Evolutionary conservation across 2,797 vertebrate genomes (phyloP), one percentile per base, ranked within the genome.

Genomic region (Poeciliopsis turneri): DNA sequence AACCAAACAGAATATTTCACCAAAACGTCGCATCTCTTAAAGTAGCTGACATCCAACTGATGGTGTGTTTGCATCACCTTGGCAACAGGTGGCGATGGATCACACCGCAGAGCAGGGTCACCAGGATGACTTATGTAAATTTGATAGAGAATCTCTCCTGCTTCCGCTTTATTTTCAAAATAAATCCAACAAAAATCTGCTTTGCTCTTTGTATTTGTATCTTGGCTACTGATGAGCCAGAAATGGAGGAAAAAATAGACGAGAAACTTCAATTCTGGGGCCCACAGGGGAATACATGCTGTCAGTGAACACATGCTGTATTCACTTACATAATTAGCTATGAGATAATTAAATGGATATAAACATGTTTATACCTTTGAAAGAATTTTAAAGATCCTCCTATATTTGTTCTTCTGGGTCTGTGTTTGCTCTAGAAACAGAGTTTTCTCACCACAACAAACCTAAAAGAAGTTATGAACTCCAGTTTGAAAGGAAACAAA

Each of bases 141-240:
- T 0, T 0, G 0, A 0, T 0, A n/a, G 5, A 0, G 0, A 3
- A 2, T 6, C 1, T 9, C 1, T 5, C 0, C 13, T 0, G 45
- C 30, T 87, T 85, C 81, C 78, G 61, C 0, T 0, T 20, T 0
- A 0, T 0, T 89, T 90, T 86, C 83, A 89, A 83, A 89, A 87
- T 86, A 89, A 89, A 78, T 0, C 5, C 16, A 59, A 7, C 30
- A 36, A 36, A 36, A 72, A 3, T 36, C 18, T 36, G 30, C 33
- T 30, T 16, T 16, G 28, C 28, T 59, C 13, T 5, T 16, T 36
- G 20, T 64, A 64, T 64, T 64, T 64, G 16, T 10, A 9, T 33
- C 61, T 64, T 30, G 5, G 59, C 5, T 16, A 36, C 28, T 4
- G 28, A 39, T 39, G 36, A 39, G 36, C 36, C 61, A 64, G 33